phyloP scores from a whole-genome alignment of 2,888 invertebrate genomes.

The Escarpia spicata region DNA sequence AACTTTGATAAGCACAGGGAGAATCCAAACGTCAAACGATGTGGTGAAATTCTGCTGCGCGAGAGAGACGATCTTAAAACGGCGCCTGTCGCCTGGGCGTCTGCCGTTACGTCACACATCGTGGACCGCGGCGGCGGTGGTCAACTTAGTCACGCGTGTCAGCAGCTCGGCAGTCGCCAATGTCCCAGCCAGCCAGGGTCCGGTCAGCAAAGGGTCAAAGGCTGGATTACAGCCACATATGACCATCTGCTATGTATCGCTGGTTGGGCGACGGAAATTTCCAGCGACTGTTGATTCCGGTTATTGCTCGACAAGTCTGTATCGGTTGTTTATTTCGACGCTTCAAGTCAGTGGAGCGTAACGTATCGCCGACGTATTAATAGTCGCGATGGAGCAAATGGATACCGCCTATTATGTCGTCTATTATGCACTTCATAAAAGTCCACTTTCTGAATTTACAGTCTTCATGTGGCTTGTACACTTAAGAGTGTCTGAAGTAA shows the following conservation, averaged over 20 bases:
- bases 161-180: background rate
- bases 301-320: background rate
- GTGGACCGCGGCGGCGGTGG: background rate
- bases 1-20: background rate
- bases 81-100: background rate
- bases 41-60: background rate
- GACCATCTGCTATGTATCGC: background rate
- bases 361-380: background rate
- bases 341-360: background rate
- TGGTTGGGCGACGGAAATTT: background rate
- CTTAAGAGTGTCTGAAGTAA: background rate
- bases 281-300: background rate
- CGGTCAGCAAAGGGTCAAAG: background rate
- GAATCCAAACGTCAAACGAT: background rate
- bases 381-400: background rate
- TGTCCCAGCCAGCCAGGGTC: background rate
- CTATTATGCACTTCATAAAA: background rate
- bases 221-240: slow-evolving; percentile 9
- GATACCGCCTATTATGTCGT: background rate
- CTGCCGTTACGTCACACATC: background rate
- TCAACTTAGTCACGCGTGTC: background rate
- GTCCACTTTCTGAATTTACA: background rate
- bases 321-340: background rate
- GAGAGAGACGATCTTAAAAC: background rate
- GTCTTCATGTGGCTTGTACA: background rate